These are phyloP conservation scores for Halisarca cf. caerulea DNA, from an alignment of 37 sponge, comb jelly and placozoan genomes.

Conservation along the genomic window DNA sequence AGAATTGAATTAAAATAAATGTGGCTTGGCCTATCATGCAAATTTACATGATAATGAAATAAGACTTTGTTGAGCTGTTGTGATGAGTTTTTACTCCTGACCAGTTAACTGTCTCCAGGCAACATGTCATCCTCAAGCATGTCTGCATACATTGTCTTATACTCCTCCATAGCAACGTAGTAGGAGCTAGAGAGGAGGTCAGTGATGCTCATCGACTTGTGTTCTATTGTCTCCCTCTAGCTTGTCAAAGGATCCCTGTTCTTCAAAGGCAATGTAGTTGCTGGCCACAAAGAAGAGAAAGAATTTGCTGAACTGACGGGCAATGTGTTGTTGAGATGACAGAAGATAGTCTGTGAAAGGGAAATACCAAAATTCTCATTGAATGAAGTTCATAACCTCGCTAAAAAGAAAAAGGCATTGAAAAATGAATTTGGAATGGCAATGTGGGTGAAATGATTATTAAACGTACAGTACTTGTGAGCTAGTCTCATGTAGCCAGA, in stretches of 20 bases:
- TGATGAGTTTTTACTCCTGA: too few relatives aligned
- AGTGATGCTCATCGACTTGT: constrained; percentile 53
- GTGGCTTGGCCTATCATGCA: too few relatives aligned
- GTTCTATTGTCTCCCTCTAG: constrained; percentile 35
- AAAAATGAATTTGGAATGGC: too few relatives aligned
- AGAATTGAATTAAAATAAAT: too few relatives aligned
- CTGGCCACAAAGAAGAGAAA: constrained; percentile 84
- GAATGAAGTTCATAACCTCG: too few relatives aligned
- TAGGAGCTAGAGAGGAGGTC: constrained; percentile 92
- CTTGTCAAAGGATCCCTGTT: constrained; percentile 50
- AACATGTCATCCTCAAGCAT: background rate
- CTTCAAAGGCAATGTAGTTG: constrained; percentile 64
- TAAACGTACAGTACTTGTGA: too few relatives aligned
- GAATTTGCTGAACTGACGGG: constrained; percentile 75
- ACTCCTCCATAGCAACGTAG: constrained; percentile 71
- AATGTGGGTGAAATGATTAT: too few relatives aligned
- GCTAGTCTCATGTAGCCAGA: too few relatives aligned
- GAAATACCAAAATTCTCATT: background rate
- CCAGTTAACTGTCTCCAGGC: too few relatives aligned
- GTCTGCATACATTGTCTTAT: constrained; percentile 53
- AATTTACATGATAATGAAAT: too few relatives aligned
- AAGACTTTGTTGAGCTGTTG: too few relatives aligned
- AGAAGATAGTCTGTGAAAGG: constrained; percentile 73
- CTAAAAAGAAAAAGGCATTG: too few relatives aligned
- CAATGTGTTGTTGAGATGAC: constrained; percentile 78